Evolutionary conservation across 2,888 invertebrate species (phyloP), one percentile per base, ranked within the genome.

Genomic region (Hedya salicella): DNA sequence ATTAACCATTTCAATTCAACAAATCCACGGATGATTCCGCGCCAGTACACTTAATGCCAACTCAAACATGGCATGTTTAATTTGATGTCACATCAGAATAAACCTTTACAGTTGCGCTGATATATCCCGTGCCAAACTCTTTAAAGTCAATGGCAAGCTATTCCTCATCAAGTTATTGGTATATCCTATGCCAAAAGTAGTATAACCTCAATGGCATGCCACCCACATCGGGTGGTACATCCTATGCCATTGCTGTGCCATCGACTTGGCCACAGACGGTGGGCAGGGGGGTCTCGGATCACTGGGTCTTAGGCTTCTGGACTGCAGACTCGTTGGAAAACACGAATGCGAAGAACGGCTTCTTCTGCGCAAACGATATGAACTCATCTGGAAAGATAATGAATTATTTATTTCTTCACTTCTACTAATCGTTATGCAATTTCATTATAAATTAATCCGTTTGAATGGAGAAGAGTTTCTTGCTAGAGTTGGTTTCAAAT

Each of bases 321-420:
- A 83, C 82, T 1, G 83, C 44, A 1, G 76, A 59, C 44, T 92
- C 92, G 40, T 76, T 75, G 13, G 83, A 63, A 83, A 95, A 95
- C 21, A 95, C 78, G 76, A 93, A 93, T 1, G 93, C 82, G 70
- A 93, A 94, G 69, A 95, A 95, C 0, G 94, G 78, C 72, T 93
- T 93, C 78, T 93, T 93, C 74, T 93, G 91, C 0, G 95, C 93
- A 75, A 91, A 95, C 2, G 84, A 81, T 32, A 94, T 80, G 76
- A 95, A 94, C 68, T 94, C 94, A 73, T 95, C 95, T 95, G 90
- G 49, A 87, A 83, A 56, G 6, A 5, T 14, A 32, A 13, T n/a
- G n/a, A n/a, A n/a, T n/a, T n/a, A n/a, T n/a, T n/a, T n/a, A n/a
- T n/a, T n/a, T n/a, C n/a, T n/a, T n/a, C n/a, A n/a, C n/a, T n/a